Conservation (phyloP, 2,797 vertebrate species). For the Caiman crocodilus region DNA sequence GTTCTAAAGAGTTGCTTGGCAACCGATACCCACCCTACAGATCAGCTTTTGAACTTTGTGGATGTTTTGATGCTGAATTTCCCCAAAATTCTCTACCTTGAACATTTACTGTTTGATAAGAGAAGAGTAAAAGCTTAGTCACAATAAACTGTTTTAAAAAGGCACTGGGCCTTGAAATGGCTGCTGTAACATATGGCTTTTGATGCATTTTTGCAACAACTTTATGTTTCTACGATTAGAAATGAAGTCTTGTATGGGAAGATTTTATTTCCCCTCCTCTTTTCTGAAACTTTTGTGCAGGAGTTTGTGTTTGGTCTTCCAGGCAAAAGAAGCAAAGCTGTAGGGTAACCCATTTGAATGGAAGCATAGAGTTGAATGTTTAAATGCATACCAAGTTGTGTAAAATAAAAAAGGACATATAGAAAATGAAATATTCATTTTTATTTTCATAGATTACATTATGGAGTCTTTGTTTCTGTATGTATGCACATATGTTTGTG, state of each 20-base stretch:
- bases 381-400: background rate
- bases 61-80: slow-evolving; percentile 32
- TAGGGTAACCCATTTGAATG: background rate
- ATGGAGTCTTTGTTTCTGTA: background rate
- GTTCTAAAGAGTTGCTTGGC: slow-evolving; percentile 27
- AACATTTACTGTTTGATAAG: slow-evolving; percentile 37
- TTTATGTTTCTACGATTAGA: slow-evolving; percentile 6
- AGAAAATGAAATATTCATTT: background rate
- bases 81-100: background rate
- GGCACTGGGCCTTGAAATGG: background rate
- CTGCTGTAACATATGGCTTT: background rate
- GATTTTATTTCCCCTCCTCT: background rate
- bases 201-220: background rate
- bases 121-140: slow-evolving; percentile 28
- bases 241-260: background rate
- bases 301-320: background rate
- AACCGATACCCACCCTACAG: background rate
- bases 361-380: background rate
- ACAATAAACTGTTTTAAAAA: slow-evolving; percentile 47
- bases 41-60: slow-evolving; percentile 16
- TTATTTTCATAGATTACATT: background rate
- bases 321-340: background rate
- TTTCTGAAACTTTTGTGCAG: background rate
- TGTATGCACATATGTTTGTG: no score
- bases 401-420: background rate